Evolutionary conservation across 1,140 invertebrate species (phyloP).

Genomic region (Ceratitis capitata): DNA sequence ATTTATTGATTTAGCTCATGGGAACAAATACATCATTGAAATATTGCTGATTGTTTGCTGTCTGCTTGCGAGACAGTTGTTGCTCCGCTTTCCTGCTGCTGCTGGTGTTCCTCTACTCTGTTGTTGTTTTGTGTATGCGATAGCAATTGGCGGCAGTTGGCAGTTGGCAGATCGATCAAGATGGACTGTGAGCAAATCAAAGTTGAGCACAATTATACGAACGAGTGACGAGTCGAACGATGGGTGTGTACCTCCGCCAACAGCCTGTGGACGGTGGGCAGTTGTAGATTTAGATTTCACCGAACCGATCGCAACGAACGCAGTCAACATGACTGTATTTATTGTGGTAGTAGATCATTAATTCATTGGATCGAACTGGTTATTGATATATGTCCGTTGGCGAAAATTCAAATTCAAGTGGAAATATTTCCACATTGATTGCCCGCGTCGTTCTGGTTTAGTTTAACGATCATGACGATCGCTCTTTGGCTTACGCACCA

Average conservation of each 20-base stretch:
- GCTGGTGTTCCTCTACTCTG: background rate
- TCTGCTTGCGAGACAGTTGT: background rate
- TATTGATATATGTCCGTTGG: slow-evolving; percentile 40
- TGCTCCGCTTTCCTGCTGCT: slow-evolving; percentile 23
- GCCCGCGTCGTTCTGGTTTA: slow-evolving; percentile 44
- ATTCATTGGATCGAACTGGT: background rate
- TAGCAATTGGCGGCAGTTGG: background rate
- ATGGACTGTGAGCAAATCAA: slow-evolving; percentile 29
- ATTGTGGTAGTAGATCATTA: slow-evolving; percentile 23
- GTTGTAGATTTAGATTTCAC: slow-evolving; percentile 23
- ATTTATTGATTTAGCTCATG: slow-evolving; percentile 65
- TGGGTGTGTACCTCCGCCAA: background rate
- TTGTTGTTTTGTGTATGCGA: background rate
- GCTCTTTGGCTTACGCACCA: slow-evolving; percentile 48
- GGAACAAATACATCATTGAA: slow-evolving; percentile 51
- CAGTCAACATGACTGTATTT: background rate
- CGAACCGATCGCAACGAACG: background rate
- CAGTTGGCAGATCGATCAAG: background rate
- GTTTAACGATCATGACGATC: slow-evolving; percentile 49
- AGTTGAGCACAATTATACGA: slow-evolving; percentile 18
- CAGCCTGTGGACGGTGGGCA: background rate
- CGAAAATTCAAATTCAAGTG: slow-evolving; percentile 32
- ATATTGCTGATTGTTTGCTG: slow-evolving; percentile 28
- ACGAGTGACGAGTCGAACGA: background rate
- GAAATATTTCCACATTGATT: background rate